Base-by-base conservation (phyloP, 2,888 invertebrate genomes). In the Leptopilina syphax region DNA sequence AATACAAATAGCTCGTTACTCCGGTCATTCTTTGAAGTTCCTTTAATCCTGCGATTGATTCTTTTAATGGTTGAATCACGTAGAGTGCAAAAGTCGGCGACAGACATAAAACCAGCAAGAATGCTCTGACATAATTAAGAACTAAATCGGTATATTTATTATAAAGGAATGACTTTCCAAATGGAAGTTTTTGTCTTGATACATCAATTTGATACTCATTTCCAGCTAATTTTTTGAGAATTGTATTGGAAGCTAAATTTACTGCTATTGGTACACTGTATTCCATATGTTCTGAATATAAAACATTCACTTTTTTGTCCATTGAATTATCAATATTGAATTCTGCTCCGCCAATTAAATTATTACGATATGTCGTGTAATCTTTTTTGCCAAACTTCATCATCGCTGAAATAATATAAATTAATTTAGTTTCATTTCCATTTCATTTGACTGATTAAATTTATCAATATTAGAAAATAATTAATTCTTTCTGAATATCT, bases 1-100 rank as follows among this genome's bases (percentile, higher is more conserved):
- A 97, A 90, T 95, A 95, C 9, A 93, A 91, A 12, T 90, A 85
- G 0, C 94, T 92, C 0, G 94, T 92, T 41, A 95, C 94, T 3
- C 96, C 95, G 0, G 94, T 93, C 94, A 96, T 94, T 34, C 94
- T 90, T 91, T 96, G 96, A 60, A 96, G 89, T 85, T 95, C 95
- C 41, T 96, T 95, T 63, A 96, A 93, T 77, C 94, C 94, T 1
- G 93, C 93, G 6, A 90, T 88, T 10, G 94, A 93, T 91, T 97
- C 96, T 78, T 92, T 92, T 84, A 95, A 93, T 5, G 96, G 95
- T 78, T 96, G 93, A 0, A 94, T 90, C 1, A 94, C 92, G 81
- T 94, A 94, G 84, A 94, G 92, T 0, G 93, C 92, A 0, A 85
- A 73, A 27, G 87, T 85, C 0, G 86, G 82, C 57, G 86, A 90